Evolutionary conservation across 2,113 vertebrate genomes (phyloP).

Genomic region (Aegithalos caudatus): DNA sequence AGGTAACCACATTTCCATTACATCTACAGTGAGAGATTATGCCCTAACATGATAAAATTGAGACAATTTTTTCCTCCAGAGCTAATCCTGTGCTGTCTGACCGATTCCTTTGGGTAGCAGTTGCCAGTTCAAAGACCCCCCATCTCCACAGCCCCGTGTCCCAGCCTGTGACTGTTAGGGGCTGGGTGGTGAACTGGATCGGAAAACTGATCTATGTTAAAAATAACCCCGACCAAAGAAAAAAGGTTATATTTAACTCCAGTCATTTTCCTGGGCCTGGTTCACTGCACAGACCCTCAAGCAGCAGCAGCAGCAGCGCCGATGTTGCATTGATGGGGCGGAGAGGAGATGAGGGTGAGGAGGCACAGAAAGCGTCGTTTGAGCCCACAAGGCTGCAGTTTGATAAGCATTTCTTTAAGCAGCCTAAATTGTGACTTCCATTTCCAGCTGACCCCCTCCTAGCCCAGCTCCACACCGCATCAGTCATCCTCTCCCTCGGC

Average conservation of each 20-base stretch:
- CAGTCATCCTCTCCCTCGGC: not conserved
- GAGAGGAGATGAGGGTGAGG: slow-evolving; percentile 19
- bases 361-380: not conserved
- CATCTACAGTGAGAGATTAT: not conserved
- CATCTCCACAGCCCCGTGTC: not conserved
- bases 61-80: not conserved
- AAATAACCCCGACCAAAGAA: slow-evolving; percentile 43
- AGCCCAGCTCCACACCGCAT: not conserved
- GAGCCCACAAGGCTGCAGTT: not conserved
- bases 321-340: not conserved
- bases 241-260: slow-evolving; percentile 63
- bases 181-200: slow-evolving; percentile 7
- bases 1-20: not conserved
- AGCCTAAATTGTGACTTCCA: not conserved
- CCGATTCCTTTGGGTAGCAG: not conserved
- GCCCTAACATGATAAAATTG: not conserved
- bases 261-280: slow-evolving; percentile 23
- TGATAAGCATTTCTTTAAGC: slow-evolving; percentile 3
- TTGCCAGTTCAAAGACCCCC: slow-evolving; percentile 18
- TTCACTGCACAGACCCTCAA: slow-evolving; percentile 43
- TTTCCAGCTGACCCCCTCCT: slow-evolving; percentile 40
- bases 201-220: slow-evolving; percentile 25
- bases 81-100: not conserved
- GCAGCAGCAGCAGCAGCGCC: not conserved
- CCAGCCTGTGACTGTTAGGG: not conserved